Evolutionary conservation across 2,888 invertebrate species (phyloP).

Genomic region (Polydrusus cervinus): DNA sequence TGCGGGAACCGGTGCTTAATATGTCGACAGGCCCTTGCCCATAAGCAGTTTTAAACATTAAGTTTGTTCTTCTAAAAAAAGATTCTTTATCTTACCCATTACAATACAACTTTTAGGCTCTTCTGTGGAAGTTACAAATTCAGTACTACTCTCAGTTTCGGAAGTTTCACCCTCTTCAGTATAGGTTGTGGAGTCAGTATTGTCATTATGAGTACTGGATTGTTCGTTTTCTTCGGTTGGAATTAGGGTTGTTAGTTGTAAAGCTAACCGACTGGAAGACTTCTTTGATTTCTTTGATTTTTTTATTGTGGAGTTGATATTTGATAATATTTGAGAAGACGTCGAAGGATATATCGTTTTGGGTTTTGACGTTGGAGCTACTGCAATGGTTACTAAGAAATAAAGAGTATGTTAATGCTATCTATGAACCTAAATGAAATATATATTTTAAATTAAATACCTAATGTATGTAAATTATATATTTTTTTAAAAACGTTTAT

Average conservation of each 20-base stretch:
- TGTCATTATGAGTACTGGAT: slow-evolving; percentile 49
- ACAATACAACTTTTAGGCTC: slow-evolving; percentile 69
- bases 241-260: slow-evolving; percentile 46
- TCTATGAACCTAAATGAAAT: too few species aligned
- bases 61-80: too few species aligned
- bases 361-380: slow-evolving; percentile 43
- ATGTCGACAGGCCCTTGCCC: too few species aligned
- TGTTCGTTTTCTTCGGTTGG: slow-evolving; percentile 56
- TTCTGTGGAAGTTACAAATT: slow-evolving; percentile 58
- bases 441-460: background rate
- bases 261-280: slow-evolving; percentile 45
- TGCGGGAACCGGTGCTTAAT: too few species aligned
- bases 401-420: background rate
- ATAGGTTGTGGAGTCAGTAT: slow-evolving; percentile 51
- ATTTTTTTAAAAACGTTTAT: too few species aligned
- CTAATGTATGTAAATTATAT: too few species aligned
- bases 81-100: slow-evolving; percentile 69
- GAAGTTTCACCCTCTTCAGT: slow-evolving; percentile 46
- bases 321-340: slow-evolving; percentile 50
- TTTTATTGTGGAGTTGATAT: slow-evolving; percentile 48
- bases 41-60: too few species aligned
- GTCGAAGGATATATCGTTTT: slow-evolving; percentile 3
- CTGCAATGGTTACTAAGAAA: slow-evolving; percentile 58
- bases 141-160: slow-evolving; percentile 55
- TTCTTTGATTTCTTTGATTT: slow-evolving; percentile 40